Evolutionary conservation across 2,113 vertebrate genomes (phyloP), one percentile per base, ranked within the genome.

Genomic region (Pardalotus punctatus): DNA sequence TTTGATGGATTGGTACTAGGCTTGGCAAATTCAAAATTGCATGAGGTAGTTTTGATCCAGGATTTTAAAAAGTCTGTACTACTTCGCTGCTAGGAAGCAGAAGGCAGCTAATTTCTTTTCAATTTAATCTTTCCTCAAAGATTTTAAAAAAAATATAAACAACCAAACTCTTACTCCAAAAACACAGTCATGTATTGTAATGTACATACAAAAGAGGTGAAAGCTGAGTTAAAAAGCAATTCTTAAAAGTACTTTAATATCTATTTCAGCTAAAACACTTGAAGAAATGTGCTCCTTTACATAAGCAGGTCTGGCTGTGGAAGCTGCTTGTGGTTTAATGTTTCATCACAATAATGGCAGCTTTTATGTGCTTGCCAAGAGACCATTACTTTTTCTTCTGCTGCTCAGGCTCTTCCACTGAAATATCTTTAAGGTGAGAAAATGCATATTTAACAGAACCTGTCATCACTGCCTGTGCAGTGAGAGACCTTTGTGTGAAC

Each of bases 381-480:
- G 38, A 78, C 60, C 51, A 66, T 88, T 90, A 35, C 31, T 56
- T 24, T 69, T 92, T 61, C 50, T 90, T 80, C 29, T 84, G 51
- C 38, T 17, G 12, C 51, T 77, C 71, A 50, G 42, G 57, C 82
- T 88, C 65, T 85, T 90, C 71, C 47, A 82, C 45, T 33, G 71
- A 80, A 78, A 94, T 94, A 92, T 60, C 79, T 86, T 94, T 90
- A 92, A 88, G 71, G 78, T 95, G 94, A 96, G 82, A 83, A 92
- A 90, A 94, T 42, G 33, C 45, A 33, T 94, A 88, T 92, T 96
- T 93, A 94, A 86, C 38, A 90, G 70, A 66, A 48, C 11, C 33
- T 64, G 67, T 93, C 83, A 70, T 80, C 36, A 5, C 80, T 70
- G 35, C 54, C 60, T 88, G 11, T 80, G 38, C 22, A 28, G 29